Evolutionary conservation across 2,888 invertebrate species (phyloP), one percentile per base, ranked within the genome.

Genomic region (Coenonympha arcania): DNA sequence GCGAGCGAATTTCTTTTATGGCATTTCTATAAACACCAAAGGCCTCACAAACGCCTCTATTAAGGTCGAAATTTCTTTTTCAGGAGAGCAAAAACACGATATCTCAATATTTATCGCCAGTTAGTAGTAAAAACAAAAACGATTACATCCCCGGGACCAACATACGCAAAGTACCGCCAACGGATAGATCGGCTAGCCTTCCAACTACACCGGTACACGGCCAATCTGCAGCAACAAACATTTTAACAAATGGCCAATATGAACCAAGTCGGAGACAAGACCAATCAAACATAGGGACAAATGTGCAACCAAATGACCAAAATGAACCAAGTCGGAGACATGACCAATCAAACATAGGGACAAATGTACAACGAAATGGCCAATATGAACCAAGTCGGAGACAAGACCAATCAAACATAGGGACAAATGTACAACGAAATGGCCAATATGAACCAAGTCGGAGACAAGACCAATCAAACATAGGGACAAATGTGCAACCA

Each of bases 141-240:
- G 78, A 83, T 37, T 87, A 70, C 52, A 79, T 87, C 22, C 82
- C 85, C 0, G 87, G 85, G 4, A 87, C 86, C 0, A 87, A 87
- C 48, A 80, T 87, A 20, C 70, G 73, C 16, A 82, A 79, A 57
- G 56, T 18, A 9, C 13, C 50, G 22, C 22, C 41, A 15, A 13
- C 16, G 9, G 6, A 39, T 33, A 41, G 19, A 2, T 1, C 6
- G 22, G 9, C 6, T 1, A 9, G 6, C 15, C 6, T 37, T 8
- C 36, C 26, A 13, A 39, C 48, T 36, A 43, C 22, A 9, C 15
- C 31, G 20, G 24, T 8, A 3, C 19, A 50, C 6, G 15, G 1
- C 28, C 40, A 28, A 24, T 8, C 0, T 22, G 22, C 13, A n/a
- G 3, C 16, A 24, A 1, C 3, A 24, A 13, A 24, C 2, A 6